Conservation (phyloP, 30 jellyfish, hydroid and myxozoan species). For the Cassiopea andromeda region DNA sequence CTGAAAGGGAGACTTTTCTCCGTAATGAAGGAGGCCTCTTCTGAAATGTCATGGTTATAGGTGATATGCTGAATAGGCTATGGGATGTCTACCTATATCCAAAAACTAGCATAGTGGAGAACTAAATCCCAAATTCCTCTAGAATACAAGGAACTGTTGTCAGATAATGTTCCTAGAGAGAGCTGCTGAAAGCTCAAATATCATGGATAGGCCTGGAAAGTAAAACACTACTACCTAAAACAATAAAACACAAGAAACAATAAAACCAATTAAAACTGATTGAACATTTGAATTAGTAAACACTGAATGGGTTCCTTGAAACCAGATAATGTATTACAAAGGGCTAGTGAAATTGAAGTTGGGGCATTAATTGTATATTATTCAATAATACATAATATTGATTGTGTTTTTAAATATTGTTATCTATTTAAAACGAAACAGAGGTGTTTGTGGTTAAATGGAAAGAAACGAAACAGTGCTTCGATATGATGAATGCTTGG, state of each 20-base stretch:
- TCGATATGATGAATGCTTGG: conserved; percentile 27
- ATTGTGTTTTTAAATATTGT: conserved; percentile 55
- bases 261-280: not conserved
- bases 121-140: too few species aligned
- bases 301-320: not conserved
- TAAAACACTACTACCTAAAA: not conserved
- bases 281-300: not conserved
- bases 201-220: not conserved
- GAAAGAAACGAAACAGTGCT: conserved; percentile 28
- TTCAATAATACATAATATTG: conserved; percentile 31
- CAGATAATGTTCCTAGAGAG: too few species aligned
- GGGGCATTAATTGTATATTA: conserved; percentile 41
- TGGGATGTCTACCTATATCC: too few species aligned
- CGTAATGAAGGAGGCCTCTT: too few species aligned
- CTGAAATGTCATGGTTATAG: too few species aligned
- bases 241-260: not conserved
- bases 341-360: conserved; percentile 42
- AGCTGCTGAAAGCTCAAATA: too few species aligned
- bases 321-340: conserved; percentile 15
- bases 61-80: too few species aligned
- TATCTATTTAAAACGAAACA: conserved; percentile 51
- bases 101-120: too few species aligned
- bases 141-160: too few species aligned
- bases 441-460: conserved; percentile 43
- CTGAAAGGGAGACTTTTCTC: too few species aligned